These are phyloP conservation scores for Ooceraea biroi DNA, from an alignment of 1,140 invertebrate species.

Conservation along the genomic window DNA sequence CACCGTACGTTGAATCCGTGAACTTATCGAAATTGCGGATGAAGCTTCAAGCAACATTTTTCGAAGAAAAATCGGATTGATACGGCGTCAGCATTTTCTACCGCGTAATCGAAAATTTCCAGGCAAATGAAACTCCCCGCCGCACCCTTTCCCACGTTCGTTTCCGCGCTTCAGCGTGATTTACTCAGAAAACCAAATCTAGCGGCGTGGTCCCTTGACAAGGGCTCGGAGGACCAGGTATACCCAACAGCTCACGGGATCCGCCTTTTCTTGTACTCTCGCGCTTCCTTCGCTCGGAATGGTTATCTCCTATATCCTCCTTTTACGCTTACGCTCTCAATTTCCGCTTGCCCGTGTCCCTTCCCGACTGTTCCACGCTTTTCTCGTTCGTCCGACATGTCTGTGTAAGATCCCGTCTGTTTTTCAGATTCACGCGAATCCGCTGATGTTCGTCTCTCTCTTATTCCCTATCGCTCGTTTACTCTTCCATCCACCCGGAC, in stretches of 20 bases:
- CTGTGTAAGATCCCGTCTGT: conserved; percentile 21
- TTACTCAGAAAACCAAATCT: conserved; percentile 60
- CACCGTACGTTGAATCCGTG: background rate
- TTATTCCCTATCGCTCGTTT: conserved; percentile 34
- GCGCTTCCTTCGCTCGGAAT: conserved; percentile 38
- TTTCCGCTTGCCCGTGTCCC: conserved; percentile 49
- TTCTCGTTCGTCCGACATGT: background rate
- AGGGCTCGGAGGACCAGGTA: conserved; percentile 51
- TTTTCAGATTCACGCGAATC: conserved; percentile 44
- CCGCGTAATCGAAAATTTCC: conserved; percentile 56
- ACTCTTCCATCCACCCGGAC: background rate
- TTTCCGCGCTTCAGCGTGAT: conserved; percentile 57
- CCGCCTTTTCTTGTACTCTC: conserved; percentile 45
- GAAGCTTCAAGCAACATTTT: conserved; percentile 30
- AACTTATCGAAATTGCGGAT: conserved; percentile 14
- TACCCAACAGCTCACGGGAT: conserved; percentile 45
- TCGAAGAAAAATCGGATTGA: conserved; percentile 18
- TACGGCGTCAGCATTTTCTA: conserved; percentile 31
- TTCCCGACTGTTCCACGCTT: conserved; percentile 17
- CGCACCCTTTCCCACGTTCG: conserved; percentile 25
- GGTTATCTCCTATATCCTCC: conserved; percentile 62
- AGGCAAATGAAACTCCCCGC: conserved; percentile 50
- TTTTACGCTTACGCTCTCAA: conserved; percentile 60
- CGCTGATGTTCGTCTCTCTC: conserved; percentile 25
- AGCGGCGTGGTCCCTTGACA: conserved; percentile 50